Base-by-base conservation (phyloP, 2,888 invertebrate genomes). In the Xylota sylvarum region DNA sequence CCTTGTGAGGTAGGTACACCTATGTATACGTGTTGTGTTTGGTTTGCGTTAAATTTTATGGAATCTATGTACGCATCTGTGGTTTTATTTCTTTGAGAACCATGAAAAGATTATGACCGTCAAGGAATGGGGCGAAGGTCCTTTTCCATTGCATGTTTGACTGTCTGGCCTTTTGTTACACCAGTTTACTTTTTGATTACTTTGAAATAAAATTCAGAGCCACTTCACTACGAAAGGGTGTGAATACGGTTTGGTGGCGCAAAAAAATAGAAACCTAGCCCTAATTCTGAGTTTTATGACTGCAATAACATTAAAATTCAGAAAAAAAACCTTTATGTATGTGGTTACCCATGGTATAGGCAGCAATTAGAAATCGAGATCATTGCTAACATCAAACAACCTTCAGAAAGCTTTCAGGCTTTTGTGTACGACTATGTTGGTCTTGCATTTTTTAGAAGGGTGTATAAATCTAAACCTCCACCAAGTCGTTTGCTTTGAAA, bases 31-130 rank as follows among this genome's bases (percentile, higher is more conserved):
- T n/a, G n/a, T n/a, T n/a, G n/a, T 46, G 37, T 64, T 46, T 17
- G 17, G 27, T 58, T 7, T 32, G 55, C 37, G 19, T 30, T 72
- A 27, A 62, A 48, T 77, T 74, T 73, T 64, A 74, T 70, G 17
- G 52, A 40, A 80, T 76, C 52, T 30, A 35, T 35, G 32, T 48
- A 67, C 76, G 72, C 81, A 81, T 86, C 48, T 64, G 55, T 72
- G 62, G 77, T 77, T 81, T 73, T 77, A 82, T 77, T 82, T 32
- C 74, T n/a, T 55, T 37, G 43, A 46, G 50, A 9, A 58, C 64
- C 70, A 48, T 58, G 43, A 69, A 69, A 56, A 55, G 56, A 70
- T 76, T 64, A 70, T 48, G 78, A 40, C 73, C 67, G 30, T 27
- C 5, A 23, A 52, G 6, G 46, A 27, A 43, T 14, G 19, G 32